A percentile compares a stretch with the other conserved stretches of the same genome.
Conservation (phyloP, 2,797 vertebrate species). For the Schizopygopsis malacanthus region DNA sequence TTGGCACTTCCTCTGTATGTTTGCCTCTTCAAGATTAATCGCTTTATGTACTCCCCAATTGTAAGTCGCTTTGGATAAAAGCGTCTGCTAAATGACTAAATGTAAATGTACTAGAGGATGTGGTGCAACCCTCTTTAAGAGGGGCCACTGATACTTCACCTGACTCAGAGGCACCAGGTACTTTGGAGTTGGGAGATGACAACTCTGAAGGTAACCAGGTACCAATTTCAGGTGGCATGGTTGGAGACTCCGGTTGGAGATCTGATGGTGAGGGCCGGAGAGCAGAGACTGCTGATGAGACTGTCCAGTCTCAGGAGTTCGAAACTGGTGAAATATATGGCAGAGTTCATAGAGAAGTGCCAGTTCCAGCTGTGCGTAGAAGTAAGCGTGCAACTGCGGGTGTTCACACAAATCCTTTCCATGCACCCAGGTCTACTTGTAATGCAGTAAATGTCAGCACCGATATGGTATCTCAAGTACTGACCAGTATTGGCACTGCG, state of each 20-base stretch:
- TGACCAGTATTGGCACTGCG: too few relatives aligned
- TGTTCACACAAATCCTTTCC: slow-evolving; percentile 9
- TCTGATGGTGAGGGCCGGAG: background rate
- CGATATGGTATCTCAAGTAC: too few relatives aligned
- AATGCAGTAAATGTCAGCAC: too few relatives aligned
- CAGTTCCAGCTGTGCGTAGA: background rate
- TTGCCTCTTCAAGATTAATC: too few relatives aligned
- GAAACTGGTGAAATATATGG: background rate
- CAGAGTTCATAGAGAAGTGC: background rate
- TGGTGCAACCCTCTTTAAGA: too few relatives aligned
- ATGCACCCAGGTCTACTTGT: background rate
- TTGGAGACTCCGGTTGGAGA: background rate
- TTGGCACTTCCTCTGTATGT: too few relatives aligned
- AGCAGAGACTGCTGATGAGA: background rate
- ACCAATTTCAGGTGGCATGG: background rate
- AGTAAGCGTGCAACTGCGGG: background rate
- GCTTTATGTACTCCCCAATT: too few relatives aligned
- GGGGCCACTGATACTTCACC: background rate
- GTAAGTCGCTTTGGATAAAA: too few relatives aligned
- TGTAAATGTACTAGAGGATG: too few relatives aligned
- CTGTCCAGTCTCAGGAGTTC: background rate
- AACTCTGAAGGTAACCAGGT: background rate
- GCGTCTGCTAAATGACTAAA: too few relatives aligned
- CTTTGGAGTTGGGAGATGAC: background rate
- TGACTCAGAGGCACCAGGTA: background rate